phyloP scores from a whole-genome alignment of 2,113 vertebrate species.

The Paradoxurus hermaphroditus region DNA sequence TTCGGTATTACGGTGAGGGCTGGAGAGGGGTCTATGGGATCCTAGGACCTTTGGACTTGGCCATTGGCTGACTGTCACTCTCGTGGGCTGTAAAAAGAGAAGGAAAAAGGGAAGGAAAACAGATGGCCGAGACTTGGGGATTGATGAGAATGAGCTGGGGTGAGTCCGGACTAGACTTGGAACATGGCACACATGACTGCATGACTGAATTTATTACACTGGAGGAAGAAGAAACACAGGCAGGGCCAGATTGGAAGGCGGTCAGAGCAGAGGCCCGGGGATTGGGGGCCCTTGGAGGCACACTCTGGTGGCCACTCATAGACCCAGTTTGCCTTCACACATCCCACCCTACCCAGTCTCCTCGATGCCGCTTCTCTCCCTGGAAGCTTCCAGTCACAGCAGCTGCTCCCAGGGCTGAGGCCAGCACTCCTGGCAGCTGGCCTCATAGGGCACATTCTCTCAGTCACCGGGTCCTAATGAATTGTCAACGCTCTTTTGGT shows the following conservation, averaged over 20 bases:
- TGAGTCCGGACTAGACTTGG: neutral
- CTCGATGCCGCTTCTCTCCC: neutral
- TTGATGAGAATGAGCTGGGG: neutral
- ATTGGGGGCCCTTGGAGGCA: neutral
- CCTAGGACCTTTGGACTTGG: neutral
- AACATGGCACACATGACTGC: neutral
- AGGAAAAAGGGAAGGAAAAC: neutral
- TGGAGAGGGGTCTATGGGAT: neutral
- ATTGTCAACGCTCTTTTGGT: rapidly evolving
- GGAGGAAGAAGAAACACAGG: neutral
- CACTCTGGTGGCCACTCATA: too few species aligned
- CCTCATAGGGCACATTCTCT: rapidly evolving
- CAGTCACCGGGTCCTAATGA: neutral
- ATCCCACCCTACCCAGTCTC: neutral
- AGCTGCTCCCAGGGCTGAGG: neutral
- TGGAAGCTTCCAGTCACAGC: neutral
- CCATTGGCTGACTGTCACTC: neutral
- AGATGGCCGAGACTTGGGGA: neutral
- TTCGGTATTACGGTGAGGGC: neutral
- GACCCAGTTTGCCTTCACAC: rapidly evolving
- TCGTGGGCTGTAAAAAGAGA: neutral
- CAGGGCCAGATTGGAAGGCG: neutral
- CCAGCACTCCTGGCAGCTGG: neutral
- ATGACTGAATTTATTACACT: neutral
- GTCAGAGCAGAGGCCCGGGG: neutral